Conservation (phyloP, 2,888 invertebrate genomes). For the Cryptophagus acutangulus region DNA sequence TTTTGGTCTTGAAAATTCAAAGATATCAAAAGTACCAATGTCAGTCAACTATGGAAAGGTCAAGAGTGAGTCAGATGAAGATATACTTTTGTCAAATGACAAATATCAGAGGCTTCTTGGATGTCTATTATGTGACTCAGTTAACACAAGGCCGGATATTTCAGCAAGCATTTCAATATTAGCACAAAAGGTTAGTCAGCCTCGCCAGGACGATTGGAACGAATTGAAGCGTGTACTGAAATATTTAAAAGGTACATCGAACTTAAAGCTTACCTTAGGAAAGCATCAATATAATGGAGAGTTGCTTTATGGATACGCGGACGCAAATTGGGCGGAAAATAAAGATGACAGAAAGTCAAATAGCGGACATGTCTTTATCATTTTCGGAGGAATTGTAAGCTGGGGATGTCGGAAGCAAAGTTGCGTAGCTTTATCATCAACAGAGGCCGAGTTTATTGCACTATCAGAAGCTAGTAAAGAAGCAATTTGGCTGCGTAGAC, state of each 20-base stretch:
- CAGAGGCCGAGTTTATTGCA: constrained; percentile 1
- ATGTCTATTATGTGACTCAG: too few species aligned
- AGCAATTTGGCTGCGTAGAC: neutral
- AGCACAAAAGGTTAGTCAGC: constrained; percentile 12
- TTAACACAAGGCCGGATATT: constrained; percentile 14
- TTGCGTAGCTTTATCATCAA: neutral
- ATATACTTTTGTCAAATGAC: too few species aligned
- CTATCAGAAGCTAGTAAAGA: neutral
- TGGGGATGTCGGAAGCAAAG: constrained; percentile 1
- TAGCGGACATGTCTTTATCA: neutral
- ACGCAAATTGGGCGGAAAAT: neutral
- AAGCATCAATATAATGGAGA: neutral
- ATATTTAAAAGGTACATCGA: constrained; percentile 9
- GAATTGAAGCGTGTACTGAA: constrained; percentile 10
- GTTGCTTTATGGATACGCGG: neutral
- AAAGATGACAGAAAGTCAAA: constrained; percentile 1
- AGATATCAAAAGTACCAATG: too few species aligned
- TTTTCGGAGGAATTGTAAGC: neutral
- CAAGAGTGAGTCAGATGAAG: too few species aligned
- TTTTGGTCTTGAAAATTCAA: too few species aligned
- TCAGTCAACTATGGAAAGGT: too few species aligned
- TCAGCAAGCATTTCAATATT: constrained; percentile 10
- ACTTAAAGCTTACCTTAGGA: neutral
- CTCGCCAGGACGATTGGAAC: constrained; percentile 1
- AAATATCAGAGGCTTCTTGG: too few species aligned